Evolutionary conservation across 1,140 invertebrate genomes (phyloP).

Genomic region (Bilobella aurantiaca): DNA sequence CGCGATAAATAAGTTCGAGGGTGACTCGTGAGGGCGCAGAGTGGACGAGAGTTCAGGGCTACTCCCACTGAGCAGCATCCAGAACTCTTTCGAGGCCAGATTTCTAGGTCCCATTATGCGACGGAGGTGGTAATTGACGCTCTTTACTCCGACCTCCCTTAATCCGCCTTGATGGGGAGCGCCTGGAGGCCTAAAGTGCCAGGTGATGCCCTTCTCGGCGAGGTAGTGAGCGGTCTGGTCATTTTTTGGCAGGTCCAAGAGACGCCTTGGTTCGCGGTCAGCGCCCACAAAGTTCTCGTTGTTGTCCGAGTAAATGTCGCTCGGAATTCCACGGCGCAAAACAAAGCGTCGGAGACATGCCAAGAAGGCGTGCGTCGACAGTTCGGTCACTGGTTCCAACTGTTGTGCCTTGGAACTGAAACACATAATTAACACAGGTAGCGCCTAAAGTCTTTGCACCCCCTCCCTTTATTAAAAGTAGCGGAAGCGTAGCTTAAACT

Average conservation of each 20-base stretch:
- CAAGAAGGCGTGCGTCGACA: slow-evolving; percentile 37
- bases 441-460: slow-evolving; percentile 28
- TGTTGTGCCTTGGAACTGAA: slow-evolving; percentile 37
- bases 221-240: neutral
- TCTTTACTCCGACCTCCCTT: slow-evolving; percentile 38
- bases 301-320: slow-evolving; percentile 37
- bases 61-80: slow-evolving; percentile 34
- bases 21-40: slow-evolving; percentile 31
- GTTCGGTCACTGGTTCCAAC: slow-evolving; percentile 37
- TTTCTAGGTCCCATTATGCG: slow-evolving; percentile 20
- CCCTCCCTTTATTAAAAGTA: neutral
- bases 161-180: slow-evolving; percentile 36
- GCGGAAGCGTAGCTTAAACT: too few species aligned
- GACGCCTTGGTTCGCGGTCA: slow-evolving; percentile 24
- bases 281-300: slow-evolving; percentile 37
- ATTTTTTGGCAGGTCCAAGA: too few species aligned
- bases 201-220: slow-evolving; percentile 23
- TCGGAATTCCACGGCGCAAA: slow-evolving; percentile 35
- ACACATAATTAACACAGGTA: slow-evolving; percentile 40
- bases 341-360: slow-evolving; percentile 37
- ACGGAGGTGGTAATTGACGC: slow-evolving; percentile 34
- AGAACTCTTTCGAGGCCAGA: slow-evolving; percentile 34
- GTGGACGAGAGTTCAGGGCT: slow-evolving; percentile 35
- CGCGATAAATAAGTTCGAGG: slow-evolving; percentile 37
- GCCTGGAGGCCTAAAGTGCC: slow-evolving; percentile 37